Base-by-base conservation (phyloP, 1,140 invertebrate genomes). In the Luehdorfia chinensis region DNA sequence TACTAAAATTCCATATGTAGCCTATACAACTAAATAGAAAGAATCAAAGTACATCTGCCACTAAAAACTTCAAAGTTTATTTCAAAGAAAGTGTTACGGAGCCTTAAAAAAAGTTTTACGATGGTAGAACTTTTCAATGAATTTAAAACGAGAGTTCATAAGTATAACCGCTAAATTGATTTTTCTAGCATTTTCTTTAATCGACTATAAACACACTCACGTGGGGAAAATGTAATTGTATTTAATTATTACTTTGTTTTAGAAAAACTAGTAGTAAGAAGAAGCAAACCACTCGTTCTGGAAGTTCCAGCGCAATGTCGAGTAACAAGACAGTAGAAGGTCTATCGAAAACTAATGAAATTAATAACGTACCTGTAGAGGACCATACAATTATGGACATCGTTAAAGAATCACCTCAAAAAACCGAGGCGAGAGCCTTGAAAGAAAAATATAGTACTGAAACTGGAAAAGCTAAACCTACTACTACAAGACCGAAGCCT, bases 201-300 rank as follows among this genome's bases (percentile, higher is more conserved):
- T n/a, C n/a, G n/a, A n/a, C n/a, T n/a, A n/a, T n/a, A n/a, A n/a
- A n/a, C n/a, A n/a, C n/a, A n/a, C n/a, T n/a, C n/a, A n/a, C n/a
- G n/a, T n/a, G n/a, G n/a, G n/a, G n/a, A n/a, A n/a, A n/a, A n/a
- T n/a, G n/a, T n/a, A n/a, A n/a, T n/a, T n/a, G n/a, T n/a, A n/a
- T n/a, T n/a, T n/a, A n/a, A n/a, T n/a, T n/a, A n/a, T 28, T 28
- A 28, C 25, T n/a, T 4, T 4, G 8, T 11, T 50, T 49, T 52
- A 84, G 77, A 41, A 85, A 80, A 73, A 62, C 52, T 7, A 48
- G 68, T 0, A 71, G 55, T 16, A 85, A 84, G 32, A 85, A 84
- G 59, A 85, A 84, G 59, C 76, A 71, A 37, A 58, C 66, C 3
- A 68, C 63, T 7, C 75, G 77, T 19, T 58, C 60, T 41, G 61